Conservation (phyloP, 2,113 vertebrate species). For the Petroica traversi region DNA sequence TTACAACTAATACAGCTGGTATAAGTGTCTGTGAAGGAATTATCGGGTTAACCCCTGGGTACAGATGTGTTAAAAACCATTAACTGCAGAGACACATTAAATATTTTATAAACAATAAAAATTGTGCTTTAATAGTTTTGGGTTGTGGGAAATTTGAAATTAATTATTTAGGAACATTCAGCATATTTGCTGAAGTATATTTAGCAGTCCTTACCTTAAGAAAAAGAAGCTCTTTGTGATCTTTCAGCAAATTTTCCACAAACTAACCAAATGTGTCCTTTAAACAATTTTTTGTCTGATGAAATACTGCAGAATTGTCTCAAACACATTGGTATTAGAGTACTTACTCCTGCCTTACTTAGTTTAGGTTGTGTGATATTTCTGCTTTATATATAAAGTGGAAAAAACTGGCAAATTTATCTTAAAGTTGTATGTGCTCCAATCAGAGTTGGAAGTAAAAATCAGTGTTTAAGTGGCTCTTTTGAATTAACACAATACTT, state of each 20-base stretch:
- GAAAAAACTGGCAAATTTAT: slow-evolving; percentile 8
- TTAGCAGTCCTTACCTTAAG: neutral
- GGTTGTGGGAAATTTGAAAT: neutral
- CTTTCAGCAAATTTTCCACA: neutral
- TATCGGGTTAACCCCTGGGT: neutral
- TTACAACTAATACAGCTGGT: neutral
- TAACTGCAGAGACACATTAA: neutral
- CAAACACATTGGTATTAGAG: neutral
- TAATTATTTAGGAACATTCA: neutral
- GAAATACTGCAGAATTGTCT: neutral
- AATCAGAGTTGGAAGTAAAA: slow-evolving; percentile 24
- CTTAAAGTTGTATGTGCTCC: slow-evolving; percentile 1
- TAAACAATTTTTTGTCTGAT: neutral
- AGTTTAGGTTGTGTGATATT: neutral
- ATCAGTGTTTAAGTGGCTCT: neutral
- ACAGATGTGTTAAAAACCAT: neutral
- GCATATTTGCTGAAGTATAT: neutral
- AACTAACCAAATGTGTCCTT: neutral
- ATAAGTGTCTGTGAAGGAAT: neutral
- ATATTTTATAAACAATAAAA: neutral
- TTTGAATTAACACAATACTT: slow-evolving; percentile 33
- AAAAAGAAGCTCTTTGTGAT: neutral
- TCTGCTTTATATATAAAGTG: neutral
- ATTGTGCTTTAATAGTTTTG: neutral
- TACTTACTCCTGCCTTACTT: neutral